Evolutionary conservation across 2,113 vertebrate genomes (phyloP), one percentile per base, ranked within the genome.

Genomic region (Acrocephalus kingi): DNA sequence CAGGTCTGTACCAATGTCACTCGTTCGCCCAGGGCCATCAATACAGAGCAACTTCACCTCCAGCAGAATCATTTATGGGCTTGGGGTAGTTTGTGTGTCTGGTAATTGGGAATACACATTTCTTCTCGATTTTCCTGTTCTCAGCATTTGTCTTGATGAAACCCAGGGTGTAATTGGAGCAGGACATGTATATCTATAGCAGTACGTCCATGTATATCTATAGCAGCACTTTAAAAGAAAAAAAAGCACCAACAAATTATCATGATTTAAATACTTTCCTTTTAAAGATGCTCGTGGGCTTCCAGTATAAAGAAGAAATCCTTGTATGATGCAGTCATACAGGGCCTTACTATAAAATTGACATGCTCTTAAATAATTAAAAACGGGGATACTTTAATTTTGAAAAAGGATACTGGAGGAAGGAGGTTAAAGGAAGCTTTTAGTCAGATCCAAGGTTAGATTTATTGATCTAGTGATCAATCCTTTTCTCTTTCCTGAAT

Each of bases 391-490:
- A 54, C 95, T 97, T 97, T 98, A 96, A 98, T 98, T 98, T 98
- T 68, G 93, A 95, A 94, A 98, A 97, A 94, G 95, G 96, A 96
- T 94, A 96, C 97, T 90, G 91, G 96, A 98, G 98, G 97, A 98
- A 98, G 97, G 98, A 98, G 97, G 97, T 96, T 95, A 94, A 97
- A 98, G 97, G 97, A 97, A 98, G 97, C 96, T 98, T 98, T 98
- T 98, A 98, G 98, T 98, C 97, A 95, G 92, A 97, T 96, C 93
- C 87, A 94, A 97, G 98, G 97, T 97, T 98, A 97, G 97, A 97
- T 98, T 97, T 98, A 99, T 99, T 98, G 99, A 99, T 98, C 97
- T 95, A 96, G 77, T 97, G 97, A 98, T 98, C 98, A 97, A 98
- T 98, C 95, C 88, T 87, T 85, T 95, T 94, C 98, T 98, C 97